A percentile compares a stretch with the other conserved stretches of the same genome.
phyloP scores from a whole-genome alignment of 2,113 vertebrate species.

The Campylomormyrus numenius region DNA sequence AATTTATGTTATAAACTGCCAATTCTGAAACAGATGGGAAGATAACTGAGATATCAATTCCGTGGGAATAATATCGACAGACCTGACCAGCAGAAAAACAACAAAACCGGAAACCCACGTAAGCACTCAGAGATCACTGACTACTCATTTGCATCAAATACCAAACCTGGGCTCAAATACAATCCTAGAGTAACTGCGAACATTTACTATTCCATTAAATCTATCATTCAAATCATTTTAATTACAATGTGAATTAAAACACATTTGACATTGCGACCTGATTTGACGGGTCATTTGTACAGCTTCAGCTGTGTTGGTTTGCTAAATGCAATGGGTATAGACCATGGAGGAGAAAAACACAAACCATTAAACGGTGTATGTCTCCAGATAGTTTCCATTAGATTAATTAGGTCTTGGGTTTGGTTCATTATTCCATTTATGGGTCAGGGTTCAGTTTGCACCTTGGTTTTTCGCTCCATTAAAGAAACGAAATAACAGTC shows the following conservation, averaged over 20 bases:
- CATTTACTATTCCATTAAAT: neutral
- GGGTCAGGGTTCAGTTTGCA: neutral
- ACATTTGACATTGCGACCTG: neutral
- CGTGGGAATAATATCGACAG: neutral
- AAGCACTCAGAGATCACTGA: neutral
- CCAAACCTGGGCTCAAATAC: neutral
- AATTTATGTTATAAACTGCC: neutral
- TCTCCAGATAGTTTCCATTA: neutral
- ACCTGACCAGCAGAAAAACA: neutral
- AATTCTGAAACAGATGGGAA: neutral
- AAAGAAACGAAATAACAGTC: neutral
- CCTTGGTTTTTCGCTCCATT: neutral
- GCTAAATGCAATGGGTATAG: neutral
- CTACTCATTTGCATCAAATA: neutral
- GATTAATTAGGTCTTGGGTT: neutral
- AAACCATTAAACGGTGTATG: neutral
- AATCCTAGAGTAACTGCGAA: neutral
- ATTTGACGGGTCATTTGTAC: neutral
- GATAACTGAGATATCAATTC: neutral
- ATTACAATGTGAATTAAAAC: neutral
- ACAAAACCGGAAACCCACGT: neutral
- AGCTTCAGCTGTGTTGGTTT: neutral
- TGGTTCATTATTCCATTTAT: conserved; percentile 4
- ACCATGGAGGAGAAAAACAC: neutral
- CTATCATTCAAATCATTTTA: neutral